A percentile compares a stretch with the other conserved stretches of the same genome.
Evolutionary conservation across 1,140 invertebrate species (phyloP).

Genomic region (Nixonia krombeini): DNA sequence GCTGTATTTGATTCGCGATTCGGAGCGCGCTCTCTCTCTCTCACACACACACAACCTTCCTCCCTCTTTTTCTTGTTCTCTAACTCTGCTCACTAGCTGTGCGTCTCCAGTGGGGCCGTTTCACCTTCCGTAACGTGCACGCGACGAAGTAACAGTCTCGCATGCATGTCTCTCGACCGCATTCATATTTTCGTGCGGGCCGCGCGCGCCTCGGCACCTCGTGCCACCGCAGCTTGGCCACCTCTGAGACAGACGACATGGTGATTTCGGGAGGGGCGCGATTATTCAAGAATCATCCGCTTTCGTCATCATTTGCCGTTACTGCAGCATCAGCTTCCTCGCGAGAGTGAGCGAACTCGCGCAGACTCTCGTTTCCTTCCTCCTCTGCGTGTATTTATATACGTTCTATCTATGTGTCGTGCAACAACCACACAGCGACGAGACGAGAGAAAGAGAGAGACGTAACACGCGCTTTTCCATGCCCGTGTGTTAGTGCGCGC

Average conservation of each 20-base stretch:
- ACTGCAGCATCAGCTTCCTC: background rate
- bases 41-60: no score
- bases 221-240: background rate
- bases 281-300: slow-evolving; percentile 23
- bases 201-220: no score
- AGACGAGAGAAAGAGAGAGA: background rate
- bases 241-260: no score
- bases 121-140: no score
- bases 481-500: slow-evolving; percentile 46
- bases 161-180: slow-evolving; percentile 1
- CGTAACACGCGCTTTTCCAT: slow-evolving; percentile 23
- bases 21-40: background rate
- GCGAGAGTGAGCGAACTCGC: slow-evolving; percentile 7
- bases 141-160: background rate
- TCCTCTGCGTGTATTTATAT: background rate
- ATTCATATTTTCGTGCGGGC: no score
- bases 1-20: no score
- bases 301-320: background rate
- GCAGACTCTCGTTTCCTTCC: background rate
- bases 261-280: slow-evolving; percentile 25
- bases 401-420: background rate
- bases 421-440: background rate
- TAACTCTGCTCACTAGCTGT: no score
- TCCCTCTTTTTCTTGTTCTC: no score
- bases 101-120: no score